Evolutionary conservation across 2,113 vertebrate genomes (phyloP).

Genomic region (Cygnus atratus): DNA sequence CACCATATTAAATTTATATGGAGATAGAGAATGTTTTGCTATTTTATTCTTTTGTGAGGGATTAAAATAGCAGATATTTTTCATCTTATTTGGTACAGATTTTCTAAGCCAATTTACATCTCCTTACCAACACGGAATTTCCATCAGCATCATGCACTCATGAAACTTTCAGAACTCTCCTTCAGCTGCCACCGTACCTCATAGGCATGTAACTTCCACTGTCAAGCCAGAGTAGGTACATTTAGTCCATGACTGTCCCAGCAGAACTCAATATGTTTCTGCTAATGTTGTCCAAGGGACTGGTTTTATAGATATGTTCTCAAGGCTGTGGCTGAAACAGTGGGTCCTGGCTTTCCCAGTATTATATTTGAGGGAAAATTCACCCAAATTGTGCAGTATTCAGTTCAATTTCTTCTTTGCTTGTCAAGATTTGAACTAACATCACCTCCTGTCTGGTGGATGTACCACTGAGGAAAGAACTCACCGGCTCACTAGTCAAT

Average conservation of each 20-base stretch:
- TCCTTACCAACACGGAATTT: background rate
- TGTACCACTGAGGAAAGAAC: background rate
- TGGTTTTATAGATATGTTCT: background rate
- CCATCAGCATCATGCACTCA: background rate
- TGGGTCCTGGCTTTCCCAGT: background rate
- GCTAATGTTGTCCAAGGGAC: background rate
- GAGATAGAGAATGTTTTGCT: background rate
- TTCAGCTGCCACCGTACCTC: background rate
- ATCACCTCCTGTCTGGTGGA: background rate
- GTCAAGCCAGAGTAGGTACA: rapidly evolving
- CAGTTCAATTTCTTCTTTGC: background rate
- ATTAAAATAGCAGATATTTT: background rate
- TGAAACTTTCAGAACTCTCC: background rate
- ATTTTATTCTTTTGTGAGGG: background rate
- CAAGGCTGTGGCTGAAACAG: background rate
- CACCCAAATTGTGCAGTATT: background rate
- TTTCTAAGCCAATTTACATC: background rate
- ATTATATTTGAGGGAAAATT: background rate
- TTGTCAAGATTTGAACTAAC: background rate
- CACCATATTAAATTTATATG: background rate
- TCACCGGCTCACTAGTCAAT: background rate
- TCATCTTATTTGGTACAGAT: rapidly evolving
- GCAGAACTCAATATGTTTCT: background rate
- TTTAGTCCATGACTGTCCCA: background rate
- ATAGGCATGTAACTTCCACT: background rate